phyloP scores from a whole-genome alignment of 2,888 invertebrate species.

The Agrenia bidenticulata region DNA sequence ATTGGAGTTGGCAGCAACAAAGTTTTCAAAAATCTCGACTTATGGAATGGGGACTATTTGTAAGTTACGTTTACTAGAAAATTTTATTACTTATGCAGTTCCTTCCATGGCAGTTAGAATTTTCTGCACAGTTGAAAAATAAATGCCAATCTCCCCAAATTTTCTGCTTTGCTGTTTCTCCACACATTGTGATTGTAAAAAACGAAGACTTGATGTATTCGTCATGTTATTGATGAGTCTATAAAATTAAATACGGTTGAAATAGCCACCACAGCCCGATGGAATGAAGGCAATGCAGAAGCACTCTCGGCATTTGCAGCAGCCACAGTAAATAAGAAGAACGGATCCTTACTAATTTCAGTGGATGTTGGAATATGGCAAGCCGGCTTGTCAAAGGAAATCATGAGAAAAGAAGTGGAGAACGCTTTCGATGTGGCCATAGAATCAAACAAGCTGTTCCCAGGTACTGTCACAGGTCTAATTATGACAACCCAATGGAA shows the following conservation, averaged over 20 bases:
- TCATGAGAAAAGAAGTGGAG: not conserved
- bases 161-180: not conserved
- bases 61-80: no score
- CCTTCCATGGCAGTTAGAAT: not conserved
- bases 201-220: not conserved
- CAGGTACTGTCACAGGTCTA: not conserved
- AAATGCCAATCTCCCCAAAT: not conserved
- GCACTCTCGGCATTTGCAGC: not conserved
- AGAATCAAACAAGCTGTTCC: not conserved
- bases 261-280: not conserved
- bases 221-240: no score
- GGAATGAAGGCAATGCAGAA: not conserved
- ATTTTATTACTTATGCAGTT: no score
- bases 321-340: not conserved
- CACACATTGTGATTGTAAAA: not conserved
- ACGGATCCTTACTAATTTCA: not conserved
- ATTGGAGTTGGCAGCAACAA: not conserved
- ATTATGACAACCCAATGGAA: not conserved
- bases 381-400: not conserved
- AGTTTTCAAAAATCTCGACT: constrained; percentile 10
- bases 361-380: not conserved
- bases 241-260: no score
- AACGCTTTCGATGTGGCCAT: not conserved
- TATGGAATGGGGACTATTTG: not conserved
- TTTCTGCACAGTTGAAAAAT: not conserved